A percentile compares a stretch with the other conserved stretches of the same genome.
Evolutionary conservation across 2,888 invertebrate genomes (phyloP).

Genomic region (Amorpha juglandis): DNA sequence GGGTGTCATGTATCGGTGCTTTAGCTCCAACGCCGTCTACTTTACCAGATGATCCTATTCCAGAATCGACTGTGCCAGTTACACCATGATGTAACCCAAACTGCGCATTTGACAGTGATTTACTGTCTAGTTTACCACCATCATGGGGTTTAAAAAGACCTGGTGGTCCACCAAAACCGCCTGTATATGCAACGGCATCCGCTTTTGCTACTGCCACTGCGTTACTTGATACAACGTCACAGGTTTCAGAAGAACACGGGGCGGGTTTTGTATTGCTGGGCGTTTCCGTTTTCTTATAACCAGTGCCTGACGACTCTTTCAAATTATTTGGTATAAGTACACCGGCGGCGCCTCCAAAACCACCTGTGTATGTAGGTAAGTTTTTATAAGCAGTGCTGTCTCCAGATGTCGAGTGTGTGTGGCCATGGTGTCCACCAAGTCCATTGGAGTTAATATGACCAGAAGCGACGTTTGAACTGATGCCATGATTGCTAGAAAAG

Average conservation of each 20-base stretch:
- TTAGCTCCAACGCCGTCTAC: constrained; percentile 38
- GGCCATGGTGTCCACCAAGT: neutral
- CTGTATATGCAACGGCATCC: constrained; percentile 62
- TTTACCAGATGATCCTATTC: constrained; percentile 31
- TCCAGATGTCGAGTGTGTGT: neutral
- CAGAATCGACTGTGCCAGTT: neutral
- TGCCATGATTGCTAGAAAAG: neutral
- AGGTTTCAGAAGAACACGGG: constrained; percentile 45
- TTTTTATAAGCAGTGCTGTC: constrained; percentile 1
- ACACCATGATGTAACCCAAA: constrained; percentile 31
- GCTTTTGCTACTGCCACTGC: constrained; percentile 46
- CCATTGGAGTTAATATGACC: neutral
- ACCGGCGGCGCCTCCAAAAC: constrained; percentile 35
- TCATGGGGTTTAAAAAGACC: constrained; percentile 72
- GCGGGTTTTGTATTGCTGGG: constrained; percentile 22
- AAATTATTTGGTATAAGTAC: constrained; percentile 33
- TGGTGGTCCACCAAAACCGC: constrained; percentile 76
- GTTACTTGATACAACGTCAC: constrained; percentile 35
- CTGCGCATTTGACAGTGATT: constrained; percentile 33
- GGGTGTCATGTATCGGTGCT: neutral
- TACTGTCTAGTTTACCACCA: constrained; percentile 48
- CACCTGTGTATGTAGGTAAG: constrained; percentile 9
- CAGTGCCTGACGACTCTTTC: constrained; percentile 23
- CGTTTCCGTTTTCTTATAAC: neutral
- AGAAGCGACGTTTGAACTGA: neutral